These are phyloP conservation scores for Scaptodrosophila lebanonensis DNA, from an alignment of 1,140 invertebrate genomes.

Conservation along the genomic window DNA sequence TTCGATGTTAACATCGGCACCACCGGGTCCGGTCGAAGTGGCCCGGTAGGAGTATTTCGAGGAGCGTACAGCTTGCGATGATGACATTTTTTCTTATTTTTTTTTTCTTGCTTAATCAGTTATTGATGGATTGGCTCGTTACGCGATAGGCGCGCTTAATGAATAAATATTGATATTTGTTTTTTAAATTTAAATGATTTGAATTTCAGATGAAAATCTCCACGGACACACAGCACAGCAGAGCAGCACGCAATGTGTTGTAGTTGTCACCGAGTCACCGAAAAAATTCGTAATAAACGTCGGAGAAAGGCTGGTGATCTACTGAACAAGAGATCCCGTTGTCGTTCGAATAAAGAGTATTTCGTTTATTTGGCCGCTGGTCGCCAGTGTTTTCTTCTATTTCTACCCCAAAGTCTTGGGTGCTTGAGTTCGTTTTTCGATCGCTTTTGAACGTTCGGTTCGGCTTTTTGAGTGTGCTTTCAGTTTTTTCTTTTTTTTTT, in stretches of 20 bases:
- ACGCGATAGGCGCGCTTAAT: conserved; percentile 41
- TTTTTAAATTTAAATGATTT: conserved; percentile 8
- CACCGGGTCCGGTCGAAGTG: conserved; percentile 84
- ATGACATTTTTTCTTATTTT: conserved; percentile 77
- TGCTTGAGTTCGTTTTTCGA: no score
- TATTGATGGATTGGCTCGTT: conserved; percentile 36
- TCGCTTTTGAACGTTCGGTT: conserved; percentile 34
- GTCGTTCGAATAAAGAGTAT: conserved; percentile 78
- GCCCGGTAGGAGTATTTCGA: conserved; percentile 92
- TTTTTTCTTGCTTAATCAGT: conserved; percentile 19
- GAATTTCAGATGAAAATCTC: conserved; percentile 54
- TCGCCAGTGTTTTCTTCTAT: conserved; percentile 61
- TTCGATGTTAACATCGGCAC: conserved; percentile 94
- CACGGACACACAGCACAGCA: conserved; percentile 41
- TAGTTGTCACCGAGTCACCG: conserved; percentile 78
- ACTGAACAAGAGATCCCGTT: conserved; percentile 78
- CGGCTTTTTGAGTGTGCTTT: conserved; percentile 30
- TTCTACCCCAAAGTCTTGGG: conserved; percentile 33
- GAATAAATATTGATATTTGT: conserved; percentile 13
- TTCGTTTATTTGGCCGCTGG: conserved; percentile 64
- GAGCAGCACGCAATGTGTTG: conserved; percentile 66
- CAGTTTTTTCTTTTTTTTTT: neutral
- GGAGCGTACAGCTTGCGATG: conserved; percentile 88
- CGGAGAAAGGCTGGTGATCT: conserved; percentile 78
- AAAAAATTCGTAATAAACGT: conserved; percentile 77